Evolutionary conservation across 2,113 vertebrate species (phyloP).

Genomic region (Litocranius walleri): DNA sequence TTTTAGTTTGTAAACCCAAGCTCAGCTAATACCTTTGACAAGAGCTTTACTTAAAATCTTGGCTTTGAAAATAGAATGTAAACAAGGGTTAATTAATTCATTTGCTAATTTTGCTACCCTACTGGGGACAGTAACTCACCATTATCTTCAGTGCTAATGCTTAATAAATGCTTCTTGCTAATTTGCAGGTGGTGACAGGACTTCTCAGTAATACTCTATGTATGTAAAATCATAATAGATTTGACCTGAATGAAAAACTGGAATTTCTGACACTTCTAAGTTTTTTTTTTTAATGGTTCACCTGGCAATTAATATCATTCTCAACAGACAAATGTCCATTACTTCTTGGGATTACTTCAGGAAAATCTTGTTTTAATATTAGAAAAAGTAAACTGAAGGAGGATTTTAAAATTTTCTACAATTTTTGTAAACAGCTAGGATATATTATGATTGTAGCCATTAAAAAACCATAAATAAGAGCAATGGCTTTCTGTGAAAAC

Average conservation of each 20-base stretch:
- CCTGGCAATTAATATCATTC: background rate
- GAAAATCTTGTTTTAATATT: conserved; percentile 26
- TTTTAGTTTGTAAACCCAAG: conserved; percentile 67
- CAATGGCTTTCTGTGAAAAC: background rate
- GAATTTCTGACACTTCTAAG: background rate
- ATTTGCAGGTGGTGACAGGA: background rate
- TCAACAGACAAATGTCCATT: conserved; percentile 19
- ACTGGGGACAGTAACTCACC: conserved; percentile 41
- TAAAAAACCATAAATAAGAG: background rate
- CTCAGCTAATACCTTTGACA: conserved; percentile 64
- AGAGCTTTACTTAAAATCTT: conserved; percentile 68
- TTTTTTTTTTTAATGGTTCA: background rate
- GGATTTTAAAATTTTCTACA: background rate
- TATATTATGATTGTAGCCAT: background rate
- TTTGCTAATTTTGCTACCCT: conserved; percentile 66
- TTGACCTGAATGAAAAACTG: background rate
- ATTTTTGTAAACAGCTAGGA: background rate
- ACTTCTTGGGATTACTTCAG: conserved; percentile 7
- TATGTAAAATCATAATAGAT: background rate
- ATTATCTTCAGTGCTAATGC: conserved; percentile 47
- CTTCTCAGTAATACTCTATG: background rate
- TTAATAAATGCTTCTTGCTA: conserved; percentile 30
- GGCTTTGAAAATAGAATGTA: conserved; percentile 68
- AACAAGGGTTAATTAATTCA: conserved; percentile 72
- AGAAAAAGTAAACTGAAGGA: background rate